Evolutionary conservation across 2,888 invertebrate genomes (phyloP).

Genomic region (Tetrapedia diversipes): DNA sequence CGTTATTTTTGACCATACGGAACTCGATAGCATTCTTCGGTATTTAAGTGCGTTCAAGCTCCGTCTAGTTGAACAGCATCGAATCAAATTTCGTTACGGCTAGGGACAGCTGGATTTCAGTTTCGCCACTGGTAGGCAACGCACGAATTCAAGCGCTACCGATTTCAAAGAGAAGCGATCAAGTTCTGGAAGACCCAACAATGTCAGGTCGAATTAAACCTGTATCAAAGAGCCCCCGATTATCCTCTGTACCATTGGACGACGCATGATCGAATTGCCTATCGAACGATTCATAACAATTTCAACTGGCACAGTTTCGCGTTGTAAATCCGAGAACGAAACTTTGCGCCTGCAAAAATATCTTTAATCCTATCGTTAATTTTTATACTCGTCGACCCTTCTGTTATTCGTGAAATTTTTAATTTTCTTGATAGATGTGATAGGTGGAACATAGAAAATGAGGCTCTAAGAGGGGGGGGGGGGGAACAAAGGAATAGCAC

Average conservation of each 20-base stretch:
- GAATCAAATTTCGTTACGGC: not conserved
- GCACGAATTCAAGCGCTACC: not conserved
- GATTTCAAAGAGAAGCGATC: conserved; percentile 21
- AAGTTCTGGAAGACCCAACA: conserved; percentile 1
- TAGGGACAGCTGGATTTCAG: not conserved
- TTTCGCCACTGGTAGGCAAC: not conserved
- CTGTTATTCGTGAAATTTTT: not conserved
- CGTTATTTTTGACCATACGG: not conserved
- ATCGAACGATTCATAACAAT: not conserved
- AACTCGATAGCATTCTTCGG: not conserved
- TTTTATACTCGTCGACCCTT: not conserved
- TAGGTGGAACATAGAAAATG: too few species aligned
- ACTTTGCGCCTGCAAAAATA: not conserved
- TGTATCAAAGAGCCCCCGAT: conserved; percentile 4
- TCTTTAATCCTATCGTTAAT: not conserved
- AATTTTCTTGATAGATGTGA: too few species aligned
- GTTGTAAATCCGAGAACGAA: not conserved
- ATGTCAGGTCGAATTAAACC: conserved; percentile 16
- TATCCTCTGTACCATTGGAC: conserved; percentile 4
- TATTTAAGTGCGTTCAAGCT: not conserved
- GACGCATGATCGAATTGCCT: not conserved
- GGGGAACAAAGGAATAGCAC: too few species aligned
- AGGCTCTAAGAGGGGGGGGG: too few species aligned
- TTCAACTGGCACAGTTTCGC: not conserved
- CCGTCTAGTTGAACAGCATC: not conserved